A percentile compares a stretch with the other conserved stretches of the same genome.
phyloP scores from a whole-genome alignment of 2,888 invertebrate species.

The Congeria kusceri region DNA sequence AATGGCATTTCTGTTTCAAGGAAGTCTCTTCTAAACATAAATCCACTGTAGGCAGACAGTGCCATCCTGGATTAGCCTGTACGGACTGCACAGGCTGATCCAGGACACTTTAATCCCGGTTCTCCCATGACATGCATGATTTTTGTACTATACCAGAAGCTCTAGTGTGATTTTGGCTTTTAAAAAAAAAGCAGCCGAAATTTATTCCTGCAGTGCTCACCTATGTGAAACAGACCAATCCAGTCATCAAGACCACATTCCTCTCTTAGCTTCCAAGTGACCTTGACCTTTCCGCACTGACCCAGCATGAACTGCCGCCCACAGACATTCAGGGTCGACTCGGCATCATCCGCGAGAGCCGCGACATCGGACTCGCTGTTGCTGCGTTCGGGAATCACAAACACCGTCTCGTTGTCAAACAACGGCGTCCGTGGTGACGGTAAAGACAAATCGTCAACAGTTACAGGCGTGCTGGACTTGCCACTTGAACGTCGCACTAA shows the following conservation, averaged over 20 bases:
- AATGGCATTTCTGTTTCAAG: no score
- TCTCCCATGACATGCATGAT: no score
- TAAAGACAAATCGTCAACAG: constrained; percentile 79
- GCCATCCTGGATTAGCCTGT: no score
- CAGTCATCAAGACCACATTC: constrained; percentile 84
- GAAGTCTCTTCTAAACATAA: no score
- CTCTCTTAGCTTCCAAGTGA: constrained; percentile 85
- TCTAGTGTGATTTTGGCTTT: no score
- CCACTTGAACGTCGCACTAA: constrained; percentile 54
- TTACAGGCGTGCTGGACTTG: constrained; percentile 54
- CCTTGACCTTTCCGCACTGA: constrained; percentile 75
- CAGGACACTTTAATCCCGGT: no score
- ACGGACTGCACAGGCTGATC: no score
- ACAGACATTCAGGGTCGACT: constrained; percentile 82
- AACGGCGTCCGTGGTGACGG: constrained; percentile 72
- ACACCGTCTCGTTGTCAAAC: constrained; percentile 61
- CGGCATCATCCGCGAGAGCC: constrained; percentile 67
- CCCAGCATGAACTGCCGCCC: constrained; percentile 79
- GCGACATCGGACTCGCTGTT: constrained; percentile 81
- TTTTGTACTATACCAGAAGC: no score
- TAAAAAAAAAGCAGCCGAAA: no score
- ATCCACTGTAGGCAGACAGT: no score
- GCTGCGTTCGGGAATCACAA: constrained; percentile 77
- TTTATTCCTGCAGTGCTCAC: no score
- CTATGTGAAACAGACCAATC: constrained; percentile 85